Base-by-base conservation (phyloP, 1,140 invertebrate species). In the Cryptotermes secundus region DNA sequence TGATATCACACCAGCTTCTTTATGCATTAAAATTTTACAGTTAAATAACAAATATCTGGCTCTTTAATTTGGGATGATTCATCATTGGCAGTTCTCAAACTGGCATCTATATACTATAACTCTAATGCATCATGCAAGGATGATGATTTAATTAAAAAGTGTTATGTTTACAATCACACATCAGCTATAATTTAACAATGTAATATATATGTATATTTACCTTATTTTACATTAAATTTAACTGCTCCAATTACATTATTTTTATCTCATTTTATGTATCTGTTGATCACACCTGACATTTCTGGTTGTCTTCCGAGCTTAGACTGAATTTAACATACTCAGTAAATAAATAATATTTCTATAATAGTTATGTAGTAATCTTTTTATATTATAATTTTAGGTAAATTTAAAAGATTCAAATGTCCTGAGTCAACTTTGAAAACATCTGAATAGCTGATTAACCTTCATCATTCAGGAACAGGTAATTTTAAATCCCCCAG, bases 131-230 rank as follows among this genome's bases (percentile, higher is more conserved):
- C 59, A 72, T 72, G 31, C 26, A 72, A 3, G 14, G 59, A 72
- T 72, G 53, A 59, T 59, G 59, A 9, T 7, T 72, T 72, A 31
- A 72, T n/a, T n/a, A 72, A 72, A n/a, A 72, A 31, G 59, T 72
- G n/a, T n/a, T 72, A 1, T n/a, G n/a, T 72, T 72, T 72, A 31
- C 16, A 72, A 72, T 31, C 59, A 72, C 26, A 72, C 26, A 72
- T 72, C 12, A 72, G n/a, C n/a, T 72, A 72, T n/a, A 72, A 72
- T 72, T 31, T 72, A 72, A 72, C 59, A 72, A 72, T 72, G 14
- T 31, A n/a, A 31, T 72, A 72, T 72, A 72, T 59, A 19, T 59
- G 7, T 59, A 59, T 72, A n/a, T 72, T 72, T 72, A 31, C n/a
- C 14, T 31, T 72, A 31, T 12, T 72, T 9, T 72, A 31, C 14